Evolutionary conservation across 2,888 invertebrate species (phyloP).

Genomic region (Apodemia hepburni): DNA sequence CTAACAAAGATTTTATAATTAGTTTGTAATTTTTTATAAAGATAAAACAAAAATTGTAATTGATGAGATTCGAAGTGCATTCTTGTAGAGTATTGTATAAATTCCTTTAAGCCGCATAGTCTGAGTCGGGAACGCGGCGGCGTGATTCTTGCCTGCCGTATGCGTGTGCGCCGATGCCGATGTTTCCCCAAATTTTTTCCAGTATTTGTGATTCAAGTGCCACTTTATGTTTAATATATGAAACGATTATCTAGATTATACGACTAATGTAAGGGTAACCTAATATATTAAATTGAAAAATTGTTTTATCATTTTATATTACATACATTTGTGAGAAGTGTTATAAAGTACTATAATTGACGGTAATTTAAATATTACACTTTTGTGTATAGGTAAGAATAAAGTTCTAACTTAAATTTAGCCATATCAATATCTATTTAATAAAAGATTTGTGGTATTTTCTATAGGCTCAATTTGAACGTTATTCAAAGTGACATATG

Average conservation of each 20-base stretch:
- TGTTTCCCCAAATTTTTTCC: slow-evolving; percentile 84
- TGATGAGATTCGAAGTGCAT: slow-evolving; percentile 78
- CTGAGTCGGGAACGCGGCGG: slow-evolving; percentile 50
- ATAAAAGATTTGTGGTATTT: slow-evolving; percentile 81
- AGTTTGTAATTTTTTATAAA: slow-evolving; percentile 64
- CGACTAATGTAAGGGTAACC: slow-evolving; percentile 80
- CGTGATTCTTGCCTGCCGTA: slow-evolving; percentile 66
- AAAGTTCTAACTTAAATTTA: slow-evolving; percentile 80
- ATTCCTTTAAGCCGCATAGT: slow-evolving; percentile 77
- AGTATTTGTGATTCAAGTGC: slow-evolving; percentile 90
- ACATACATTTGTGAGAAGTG: slow-evolving; percentile 79
- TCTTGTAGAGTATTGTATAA: slow-evolving; percentile 66
- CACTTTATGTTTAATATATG: slow-evolving; percentile 87
- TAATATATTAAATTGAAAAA: slow-evolving; percentile 78
- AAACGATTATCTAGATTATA: slow-evolving; percentile 82
- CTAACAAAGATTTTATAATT: slow-evolving; percentile 62
- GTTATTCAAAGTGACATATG: slow-evolving; percentile 81
- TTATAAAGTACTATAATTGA: slow-evolving; percentile 78
- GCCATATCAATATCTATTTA: slow-evolving; percentile 81
- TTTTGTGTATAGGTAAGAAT: slow-evolving; percentile 79
- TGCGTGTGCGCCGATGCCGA: slow-evolving; percentile 65
- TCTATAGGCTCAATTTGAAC: slow-evolving; percentile 80
- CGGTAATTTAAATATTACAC: slow-evolving; percentile 79
- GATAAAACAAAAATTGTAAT: slow-evolving; percentile 67
- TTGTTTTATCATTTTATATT: slow-evolving; percentile 82